These are phyloP conservation scores for Peribatodes rhomboidaria DNA, from an alignment of 2,888 invertebrate species.

Conservation along the genomic window DNA sequence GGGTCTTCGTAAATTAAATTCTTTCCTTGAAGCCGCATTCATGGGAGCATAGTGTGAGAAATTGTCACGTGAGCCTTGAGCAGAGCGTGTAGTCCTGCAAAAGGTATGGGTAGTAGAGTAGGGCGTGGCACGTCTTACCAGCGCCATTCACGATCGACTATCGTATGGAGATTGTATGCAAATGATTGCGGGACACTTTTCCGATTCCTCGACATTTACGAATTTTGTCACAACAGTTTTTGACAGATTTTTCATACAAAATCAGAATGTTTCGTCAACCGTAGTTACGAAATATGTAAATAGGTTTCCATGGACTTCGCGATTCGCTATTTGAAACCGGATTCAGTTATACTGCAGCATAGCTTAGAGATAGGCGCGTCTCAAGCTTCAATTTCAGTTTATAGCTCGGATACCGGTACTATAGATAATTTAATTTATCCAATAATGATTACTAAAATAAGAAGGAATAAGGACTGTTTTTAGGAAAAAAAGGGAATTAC, in stretches of 20 bases:
- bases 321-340: slow-evolving; percentile 21
- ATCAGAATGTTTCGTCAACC: too few species aligned
- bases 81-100: slow-evolving; percentile 3
- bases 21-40: slow-evolving; percentile 58
- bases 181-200: slow-evolving; percentile 74
- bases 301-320: neutral
- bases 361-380: slow-evolving; percentile 33
- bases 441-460: too few species aligned
- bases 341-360: slow-evolving; percentile 18
- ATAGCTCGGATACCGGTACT: too few species aligned
- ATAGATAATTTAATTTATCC: too few species aligned
- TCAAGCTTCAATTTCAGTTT: slow-evolving; percentile 31
- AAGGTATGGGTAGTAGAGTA: slow-evolving; percentile 8
- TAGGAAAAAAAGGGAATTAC: neutral
- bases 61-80: slow-evolving; percentile 66
- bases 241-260: too few species aligned
- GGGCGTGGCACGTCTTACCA: slow-evolving; percentile 56
- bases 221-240: too few species aligned
- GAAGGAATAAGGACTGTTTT: neutral
- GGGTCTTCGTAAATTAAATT: slow-evolving; percentile 59
- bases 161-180: slow-evolving; percentile 85
- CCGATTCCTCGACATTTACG: slow-evolving; percentile 40
- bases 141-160: slow-evolving; percentile 73
- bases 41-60: slow-evolving; percentile 63
- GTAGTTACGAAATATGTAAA: too few species aligned